Evolutionary conservation across 2,113 vertebrate species (phyloP).

Genomic region (Dicrurus megarhynchus): DNA sequence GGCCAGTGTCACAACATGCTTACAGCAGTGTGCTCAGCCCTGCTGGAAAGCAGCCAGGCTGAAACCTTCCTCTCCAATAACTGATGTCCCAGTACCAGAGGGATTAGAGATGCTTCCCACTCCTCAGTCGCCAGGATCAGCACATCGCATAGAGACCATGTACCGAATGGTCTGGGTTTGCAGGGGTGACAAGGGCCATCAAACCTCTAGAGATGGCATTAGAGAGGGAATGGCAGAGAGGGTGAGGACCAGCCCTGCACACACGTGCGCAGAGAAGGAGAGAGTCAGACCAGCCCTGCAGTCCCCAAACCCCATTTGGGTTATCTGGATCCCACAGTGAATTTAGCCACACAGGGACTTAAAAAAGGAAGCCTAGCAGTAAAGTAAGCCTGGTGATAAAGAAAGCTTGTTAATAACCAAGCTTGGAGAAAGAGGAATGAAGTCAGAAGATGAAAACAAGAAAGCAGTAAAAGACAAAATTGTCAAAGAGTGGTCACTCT

Average conservation of each 20-base stretch:
- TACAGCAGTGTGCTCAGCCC: background rate
- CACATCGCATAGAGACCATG: fast-evolving
- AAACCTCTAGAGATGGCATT: background rate
- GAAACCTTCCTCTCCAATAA: background rate
- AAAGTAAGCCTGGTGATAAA: background rate
- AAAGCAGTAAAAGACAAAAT: slow-evolving; percentile 5
- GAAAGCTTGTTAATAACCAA: background rate
- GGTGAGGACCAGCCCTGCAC: fast-evolving
- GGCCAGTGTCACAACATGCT: background rate
- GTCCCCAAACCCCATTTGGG: background rate
- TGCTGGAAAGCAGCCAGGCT: background rate
- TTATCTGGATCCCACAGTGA: background rate
- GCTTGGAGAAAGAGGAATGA: background rate
- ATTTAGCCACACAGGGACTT: background rate
- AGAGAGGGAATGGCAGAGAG: background rate
- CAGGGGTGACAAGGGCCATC: background rate
- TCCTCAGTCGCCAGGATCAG: background rate
- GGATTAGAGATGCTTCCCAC: background rate
- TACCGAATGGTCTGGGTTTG: fast-evolving
- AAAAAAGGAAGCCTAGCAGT: background rate
- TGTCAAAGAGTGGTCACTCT: background rate
- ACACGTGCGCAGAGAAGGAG: fast-evolving
- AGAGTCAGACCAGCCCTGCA: background rate
- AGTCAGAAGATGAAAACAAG: background rate
- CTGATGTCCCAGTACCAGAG: background rate